Conservation (phyloP, 2,888 invertebrate species). For the Helleia helle region DNA sequence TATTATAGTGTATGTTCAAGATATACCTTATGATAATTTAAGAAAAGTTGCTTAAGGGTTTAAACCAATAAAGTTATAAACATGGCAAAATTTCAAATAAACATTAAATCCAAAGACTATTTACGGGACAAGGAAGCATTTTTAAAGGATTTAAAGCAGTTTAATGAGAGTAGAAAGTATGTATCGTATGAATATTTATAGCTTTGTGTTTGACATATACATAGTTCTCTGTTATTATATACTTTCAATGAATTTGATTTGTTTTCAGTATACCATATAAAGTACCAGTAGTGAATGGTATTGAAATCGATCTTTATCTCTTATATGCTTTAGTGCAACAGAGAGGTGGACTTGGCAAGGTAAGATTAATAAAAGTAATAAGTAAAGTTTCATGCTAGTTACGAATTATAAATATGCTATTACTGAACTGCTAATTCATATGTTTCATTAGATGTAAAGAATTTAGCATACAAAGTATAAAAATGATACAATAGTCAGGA, state of each 20-base stretch:
- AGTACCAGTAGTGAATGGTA: slow-evolving; percentile 87
- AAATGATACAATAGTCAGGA: too few relatives aligned
- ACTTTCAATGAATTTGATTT: slow-evolving; percentile 7
- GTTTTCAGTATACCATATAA: slow-evolving; percentile 76
- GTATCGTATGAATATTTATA: slow-evolving; percentile 33
- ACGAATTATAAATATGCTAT: too few relatives aligned
- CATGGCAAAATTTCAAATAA: slow-evolving; percentile 69
- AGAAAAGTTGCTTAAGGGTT: not conserved
- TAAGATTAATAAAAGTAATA: too few relatives aligned
- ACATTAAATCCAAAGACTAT: slow-evolving; percentile 78
- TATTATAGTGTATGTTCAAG: not conserved
- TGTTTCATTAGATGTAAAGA: too few relatives aligned
- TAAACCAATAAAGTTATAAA: slow-evolving; percentile 19
- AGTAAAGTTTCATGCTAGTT: too few relatives aligned
- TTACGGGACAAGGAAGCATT: slow-evolving; percentile 85
- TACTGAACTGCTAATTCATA: too few relatives aligned
- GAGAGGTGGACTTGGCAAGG: slow-evolving; percentile 96
- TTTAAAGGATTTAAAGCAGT: slow-evolving; percentile 88
- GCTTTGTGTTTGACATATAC: not conserved
- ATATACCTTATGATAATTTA: not conserved
- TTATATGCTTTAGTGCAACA: slow-evolving; percentile 94
- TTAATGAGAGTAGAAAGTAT: slow-evolving; percentile 94
- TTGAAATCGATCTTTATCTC: slow-evolving; percentile 92
- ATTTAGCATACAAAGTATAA: too few relatives aligned
- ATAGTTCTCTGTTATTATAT: not conserved